Evolutionary conservation across 92 coral and sea anemone species (phyloP).

Genomic region (Actinernus sp.): DNA sequence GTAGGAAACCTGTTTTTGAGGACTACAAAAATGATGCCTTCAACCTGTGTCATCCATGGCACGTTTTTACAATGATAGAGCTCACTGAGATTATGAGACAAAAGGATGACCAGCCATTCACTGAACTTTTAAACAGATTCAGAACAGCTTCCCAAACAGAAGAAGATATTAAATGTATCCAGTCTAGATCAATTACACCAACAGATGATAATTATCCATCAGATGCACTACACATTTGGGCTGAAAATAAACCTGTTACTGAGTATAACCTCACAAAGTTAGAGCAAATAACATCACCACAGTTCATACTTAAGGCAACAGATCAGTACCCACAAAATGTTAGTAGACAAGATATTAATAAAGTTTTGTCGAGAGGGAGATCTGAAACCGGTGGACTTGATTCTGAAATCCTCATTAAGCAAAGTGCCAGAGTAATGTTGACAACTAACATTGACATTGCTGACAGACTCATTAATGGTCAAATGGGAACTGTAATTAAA

Average conservation of each 20-base stretch:
- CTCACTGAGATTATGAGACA: slow-evolving; percentile 68
- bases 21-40: slow-evolving; percentile 45
- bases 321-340: slow-evolving; percentile 67
- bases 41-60: slow-evolving; percentile 59
- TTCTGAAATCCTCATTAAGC: slow-evolving; percentile 51
- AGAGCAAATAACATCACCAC: no score
- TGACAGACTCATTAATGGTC: slow-evolving; percentile 77
- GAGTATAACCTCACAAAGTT: no score
- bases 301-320: no score
- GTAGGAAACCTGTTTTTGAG: slow-evolving; percentile 40
- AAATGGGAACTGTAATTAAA: slow-evolving; percentile 62
- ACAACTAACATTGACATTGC: slow-evolving; percentile 48
- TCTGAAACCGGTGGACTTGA: slow-evolving; percentile 82
- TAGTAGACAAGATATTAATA: slow-evolving; percentile 59
- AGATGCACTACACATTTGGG: no score
- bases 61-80: slow-evolving; percentile 55
- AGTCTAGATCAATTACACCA: slow-evolving; percentile 29
- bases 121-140: slow-evolving; percentile 70
- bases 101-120: slow-evolving; percentile 67
- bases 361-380: slow-evolving; percentile 53
- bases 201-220: slow-evolving; percentile 15
- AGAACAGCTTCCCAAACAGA: slow-evolving; percentile 64
- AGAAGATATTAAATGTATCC: slow-evolving; percentile 48
- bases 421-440: slow-evolving; percentile 71
- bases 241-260: no score